These are phyloP conservation scores for Puntigrus tetrazona DNA, from an alignment of 2,113 vertebrate species.

Conservation along the genomic window DNA sequence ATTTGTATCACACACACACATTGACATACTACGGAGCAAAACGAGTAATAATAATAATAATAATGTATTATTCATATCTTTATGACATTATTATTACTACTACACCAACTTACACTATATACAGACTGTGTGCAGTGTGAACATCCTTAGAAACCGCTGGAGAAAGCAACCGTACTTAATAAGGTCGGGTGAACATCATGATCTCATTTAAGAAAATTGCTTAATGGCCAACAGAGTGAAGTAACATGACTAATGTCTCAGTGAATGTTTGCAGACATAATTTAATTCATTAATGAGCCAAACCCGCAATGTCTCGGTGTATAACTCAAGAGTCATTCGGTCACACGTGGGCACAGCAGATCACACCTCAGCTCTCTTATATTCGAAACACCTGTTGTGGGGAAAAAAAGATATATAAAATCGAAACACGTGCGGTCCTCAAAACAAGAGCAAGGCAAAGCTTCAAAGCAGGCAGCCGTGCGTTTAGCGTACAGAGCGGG, in stretches of 20 bases:
- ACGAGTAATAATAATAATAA: no score
- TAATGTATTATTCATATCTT: no score
- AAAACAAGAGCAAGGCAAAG: background rate
- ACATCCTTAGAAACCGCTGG: background rate
- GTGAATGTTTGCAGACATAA: constrained; percentile 5
- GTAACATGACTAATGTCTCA: constrained; percentile 4
- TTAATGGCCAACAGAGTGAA: background rate
- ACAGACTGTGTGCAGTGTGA: background rate
- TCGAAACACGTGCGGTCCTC: constrained; percentile 19
- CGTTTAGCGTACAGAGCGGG: background rate
- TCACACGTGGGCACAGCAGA: constrained; percentile 47
- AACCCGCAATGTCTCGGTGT: constrained; percentile 4
- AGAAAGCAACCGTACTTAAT: constrained; percentile 13
- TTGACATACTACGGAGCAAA: no score
- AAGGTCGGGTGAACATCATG: background rate
- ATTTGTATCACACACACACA: no score
- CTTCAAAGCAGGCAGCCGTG: background rate
- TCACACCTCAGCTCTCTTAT: background rate
- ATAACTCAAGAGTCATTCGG: background rate
- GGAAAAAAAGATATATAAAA: constrained; percentile 21
- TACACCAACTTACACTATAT: background rate
- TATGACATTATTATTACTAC: no score
- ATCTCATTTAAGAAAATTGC: background rate
- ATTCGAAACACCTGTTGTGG: constrained; percentile 55
- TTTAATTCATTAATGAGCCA: background rate